Evolutionary conservation across 2,888 invertebrate genomes (phyloP).

Genomic region (Patella ulyssiponensis): DNA sequence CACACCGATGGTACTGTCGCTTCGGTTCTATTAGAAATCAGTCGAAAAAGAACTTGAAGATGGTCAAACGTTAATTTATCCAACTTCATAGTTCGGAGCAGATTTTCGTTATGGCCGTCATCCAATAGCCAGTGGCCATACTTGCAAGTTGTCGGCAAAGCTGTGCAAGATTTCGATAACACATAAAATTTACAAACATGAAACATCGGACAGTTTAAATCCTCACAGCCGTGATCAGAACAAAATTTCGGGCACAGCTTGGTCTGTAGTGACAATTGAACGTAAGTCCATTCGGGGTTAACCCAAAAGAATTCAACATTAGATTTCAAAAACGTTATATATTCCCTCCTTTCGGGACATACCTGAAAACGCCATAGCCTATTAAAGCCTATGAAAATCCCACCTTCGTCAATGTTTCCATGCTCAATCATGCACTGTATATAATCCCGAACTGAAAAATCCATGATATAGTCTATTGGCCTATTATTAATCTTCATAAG

Average conservation of each 20-base stretch:
- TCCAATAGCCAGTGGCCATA: slow-evolving; percentile 13
- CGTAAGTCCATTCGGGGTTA: no score
- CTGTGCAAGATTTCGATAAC: slow-evolving; percentile 13
- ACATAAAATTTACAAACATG: slow-evolving; percentile 28
- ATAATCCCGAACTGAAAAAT: no score
- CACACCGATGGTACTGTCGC: slow-evolving; percentile 28
- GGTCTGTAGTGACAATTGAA: not conserved
- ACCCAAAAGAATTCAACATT: no score
- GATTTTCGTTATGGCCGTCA: slow-evolving; percentile 11
- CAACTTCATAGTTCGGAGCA: slow-evolving; percentile 14
- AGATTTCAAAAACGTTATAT: no score
- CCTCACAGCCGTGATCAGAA: not conserved
- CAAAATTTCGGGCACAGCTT: not conserved
- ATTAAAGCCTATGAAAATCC: no score
- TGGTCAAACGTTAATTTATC: slow-evolving; percentile 16
- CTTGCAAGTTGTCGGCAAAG: not conserved
- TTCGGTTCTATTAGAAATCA: not conserved
- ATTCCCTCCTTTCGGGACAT: no score
- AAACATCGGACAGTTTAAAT: slow-evolving; percentile 13
- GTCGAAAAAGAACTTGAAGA: slow-evolving; percentile 14
- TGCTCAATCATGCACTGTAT: no score
- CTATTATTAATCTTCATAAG: no score
- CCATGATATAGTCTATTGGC: no score
- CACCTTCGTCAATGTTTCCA: no score
- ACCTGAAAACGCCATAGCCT: no score